Evolutionary conservation across 2,797 vertebrate species (phyloP).

Genomic region (Platyrinchus mystaceus): DNA sequence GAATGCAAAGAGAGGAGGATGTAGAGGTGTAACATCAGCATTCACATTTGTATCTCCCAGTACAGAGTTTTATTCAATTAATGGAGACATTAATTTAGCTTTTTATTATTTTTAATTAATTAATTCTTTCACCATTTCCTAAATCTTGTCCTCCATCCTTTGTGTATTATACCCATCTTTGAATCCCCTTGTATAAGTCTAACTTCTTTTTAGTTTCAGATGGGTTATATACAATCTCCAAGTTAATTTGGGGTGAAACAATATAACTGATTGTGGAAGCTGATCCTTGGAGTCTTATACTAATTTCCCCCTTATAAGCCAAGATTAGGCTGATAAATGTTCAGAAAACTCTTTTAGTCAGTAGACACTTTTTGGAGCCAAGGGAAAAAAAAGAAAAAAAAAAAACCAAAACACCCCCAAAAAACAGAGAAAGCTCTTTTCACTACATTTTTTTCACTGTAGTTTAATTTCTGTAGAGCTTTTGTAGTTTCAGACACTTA

Average conservation of each 20-base stretch:
- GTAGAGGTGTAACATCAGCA: background rate
- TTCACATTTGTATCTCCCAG: background rate
- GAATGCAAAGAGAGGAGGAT: background rate
- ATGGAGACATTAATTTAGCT: background rate
- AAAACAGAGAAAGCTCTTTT: background rate
- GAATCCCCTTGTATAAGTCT: accelerated
- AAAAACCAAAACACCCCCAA: accelerated
- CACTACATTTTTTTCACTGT: background rate
- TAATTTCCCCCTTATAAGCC: background rate
- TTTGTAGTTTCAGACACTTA: background rate
- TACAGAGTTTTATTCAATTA: background rate
- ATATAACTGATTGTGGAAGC: background rate
- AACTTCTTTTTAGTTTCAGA: background rate
- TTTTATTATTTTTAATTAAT: background rate
- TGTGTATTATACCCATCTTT: background rate
- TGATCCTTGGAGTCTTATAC: background rate
- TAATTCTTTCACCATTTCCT: background rate
- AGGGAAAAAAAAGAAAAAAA: accelerated
- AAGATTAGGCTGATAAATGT: background rate
- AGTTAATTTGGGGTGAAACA: background rate
- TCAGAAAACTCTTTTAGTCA: background rate
- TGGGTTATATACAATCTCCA: background rate
- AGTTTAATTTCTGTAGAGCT: background rate
- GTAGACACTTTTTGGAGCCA: accelerated
- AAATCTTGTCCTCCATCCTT: background rate